Percentiles rank a stretch among this genome's conserved stretches.
Evolutionary conservation across 2,888 invertebrate genomes (phyloP).

Genomic region (Dendrolimus houi): DNA sequence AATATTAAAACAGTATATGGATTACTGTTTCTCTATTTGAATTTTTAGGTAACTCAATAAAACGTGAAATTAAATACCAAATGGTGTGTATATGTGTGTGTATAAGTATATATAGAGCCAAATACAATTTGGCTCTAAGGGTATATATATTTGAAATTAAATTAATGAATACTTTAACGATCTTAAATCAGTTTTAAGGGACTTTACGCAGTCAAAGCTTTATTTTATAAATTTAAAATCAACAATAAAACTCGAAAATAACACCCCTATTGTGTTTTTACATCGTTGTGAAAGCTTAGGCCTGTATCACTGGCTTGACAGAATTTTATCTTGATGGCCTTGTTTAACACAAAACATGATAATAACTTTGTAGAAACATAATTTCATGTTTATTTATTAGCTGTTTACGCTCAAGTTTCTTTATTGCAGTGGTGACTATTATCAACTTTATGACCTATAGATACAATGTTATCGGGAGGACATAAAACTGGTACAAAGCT

Average conservation of each 20-base stretch:
- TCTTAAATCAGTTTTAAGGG: background rate
- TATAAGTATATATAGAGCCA: too few species aligned
- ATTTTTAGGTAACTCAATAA: too few species aligned
- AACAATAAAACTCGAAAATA: background rate
- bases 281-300: background rate
- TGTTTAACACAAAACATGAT: slow-evolving; percentile 34
- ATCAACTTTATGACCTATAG: slow-evolving; percentile 61
- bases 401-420: slow-evolving; percentile 36
- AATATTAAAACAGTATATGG: too few species aligned
- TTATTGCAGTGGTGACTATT: slow-evolving; percentile 40
- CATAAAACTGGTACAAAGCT: slow-evolving; percentile 60
- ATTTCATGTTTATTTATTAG: slow-evolving; percentile 36
- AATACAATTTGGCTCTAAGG: too few species aligned
- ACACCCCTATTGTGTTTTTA: background rate
- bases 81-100: too few species aligned
- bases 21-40: too few species aligned
- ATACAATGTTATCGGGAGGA: slow-evolving; percentile 50
- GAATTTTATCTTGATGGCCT: slow-evolving; percentile 30
- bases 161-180: too few species aligned
- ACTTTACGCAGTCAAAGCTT: background rate
- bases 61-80: too few species aligned
- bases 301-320: slow-evolving; percentile 14
- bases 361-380: slow-evolving; percentile 33
- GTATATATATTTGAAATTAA: too few species aligned
- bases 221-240: background rate